These are phyloP conservation scores for Bergia puertoricense DNA, from an alignment of 92 coral and sea anemone genomes.

Conservation along the genomic window DNA sequence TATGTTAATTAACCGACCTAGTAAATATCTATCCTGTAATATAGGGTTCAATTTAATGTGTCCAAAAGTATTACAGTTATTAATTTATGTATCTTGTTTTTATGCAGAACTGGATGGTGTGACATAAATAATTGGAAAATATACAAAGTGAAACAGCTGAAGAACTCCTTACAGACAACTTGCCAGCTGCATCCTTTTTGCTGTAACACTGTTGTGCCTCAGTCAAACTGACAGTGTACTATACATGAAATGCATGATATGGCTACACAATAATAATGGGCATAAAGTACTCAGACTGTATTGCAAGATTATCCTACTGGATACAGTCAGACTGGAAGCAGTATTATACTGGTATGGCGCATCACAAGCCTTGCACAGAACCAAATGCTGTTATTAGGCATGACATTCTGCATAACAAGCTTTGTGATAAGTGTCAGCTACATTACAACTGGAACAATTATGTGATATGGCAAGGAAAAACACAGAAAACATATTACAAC, in stretches of 20 bases:
- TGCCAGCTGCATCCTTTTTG: conserved; percentile 11
- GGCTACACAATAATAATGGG: conserved; percentile 19
- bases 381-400: conserved; percentile 33
- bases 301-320: conserved; percentile 8
- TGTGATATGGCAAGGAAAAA: conserved; percentile 16
- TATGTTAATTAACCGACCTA: conserved; percentile 15
- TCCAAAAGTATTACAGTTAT: conserved; percentile 15
- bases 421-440: conserved; percentile 18
- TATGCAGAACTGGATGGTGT: conserved; percentile 18
- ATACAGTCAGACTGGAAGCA: conserved; percentile 24
- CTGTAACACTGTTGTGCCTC: conserved; percentile 9
- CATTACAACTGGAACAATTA: conserved; percentile 15
- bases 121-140: conserved; percentile 14
- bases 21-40: conserved; percentile 13
- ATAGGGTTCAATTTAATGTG: conserved; percentile 20
- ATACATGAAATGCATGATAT: conserved; percentile 20
- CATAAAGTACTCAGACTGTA: conserved; percentile 17
- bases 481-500: conserved; percentile 15
- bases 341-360: conserved; percentile 13
- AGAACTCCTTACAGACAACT: conserved; percentile 12
- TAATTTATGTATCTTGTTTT: conserved; percentile 1
- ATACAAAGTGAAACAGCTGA: conserved; percentile 11
- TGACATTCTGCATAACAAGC: conserved; percentile 29
- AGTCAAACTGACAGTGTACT: conserved; percentile 22
- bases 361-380: conserved; percentile 28